Evolutionary conservation across 2,888 invertebrate species (phyloP), one percentile per base, ranked within the genome.

Genomic region (Panorpa germanica): DNA sequence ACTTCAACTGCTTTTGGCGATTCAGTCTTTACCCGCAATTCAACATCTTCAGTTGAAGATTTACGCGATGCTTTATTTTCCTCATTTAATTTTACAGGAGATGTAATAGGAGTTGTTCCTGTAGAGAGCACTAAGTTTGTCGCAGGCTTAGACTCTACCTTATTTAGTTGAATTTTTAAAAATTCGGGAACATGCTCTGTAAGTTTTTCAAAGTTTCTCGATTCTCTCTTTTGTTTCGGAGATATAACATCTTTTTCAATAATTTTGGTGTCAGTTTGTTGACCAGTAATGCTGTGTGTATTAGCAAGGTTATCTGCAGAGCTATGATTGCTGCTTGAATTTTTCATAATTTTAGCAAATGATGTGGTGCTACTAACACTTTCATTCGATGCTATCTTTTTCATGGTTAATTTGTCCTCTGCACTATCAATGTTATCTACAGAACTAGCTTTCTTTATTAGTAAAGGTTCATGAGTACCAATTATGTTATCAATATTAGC

Each of bases 101-200:
- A 11, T 26, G 43, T 43, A 7, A 44, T 61, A 46, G 60, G 59
- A 39, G 57, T 61, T 40, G 59, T 49, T 39, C 65, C 67, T 35
- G 69, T 70, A 14, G 72, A 65, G 38, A 74, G 52, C 29, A 75
- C 70, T 18, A 75, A 59, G 43, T 64, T 65, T 7, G 61, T 45
- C 0, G 69, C 63, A 2, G 57, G 55, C 40, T 65, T 64, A 7
- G 59, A 54, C 41, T 76, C 75, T 5, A 76, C 70, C 45, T 69
- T 69, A 45, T 75, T 72, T 25, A 76, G 44, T 47, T 76, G 74
- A 33, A 73, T 69, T 43, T 70, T 69, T 36, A 75, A 52, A 45
- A 75, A 74, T 46, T 77, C 74, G 1, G 75, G 72, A 9, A 72
- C 56, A 24, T 53, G 34, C 18, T 28, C 29, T 12, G n/a, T 12